These are phyloP conservation scores for Rhagium mordax DNA, from an alignment of 2,888 invertebrate species.

Conservation along the genomic window DNA sequence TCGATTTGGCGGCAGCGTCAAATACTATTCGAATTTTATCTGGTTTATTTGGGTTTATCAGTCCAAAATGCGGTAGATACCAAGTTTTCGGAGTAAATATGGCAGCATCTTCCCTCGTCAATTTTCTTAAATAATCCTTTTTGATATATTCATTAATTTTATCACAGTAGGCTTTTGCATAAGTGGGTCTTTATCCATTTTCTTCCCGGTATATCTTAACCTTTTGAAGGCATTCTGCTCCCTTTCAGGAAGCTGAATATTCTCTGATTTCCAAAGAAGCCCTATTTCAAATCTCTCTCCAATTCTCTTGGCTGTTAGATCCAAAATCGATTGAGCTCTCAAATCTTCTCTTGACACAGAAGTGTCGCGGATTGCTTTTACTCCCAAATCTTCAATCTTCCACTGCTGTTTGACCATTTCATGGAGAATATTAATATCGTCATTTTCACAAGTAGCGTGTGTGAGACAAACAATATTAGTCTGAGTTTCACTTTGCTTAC, in stretches of 20 bases:
- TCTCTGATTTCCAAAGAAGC: neutral
- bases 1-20: neutral
- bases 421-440: neutral
- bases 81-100: neutral
- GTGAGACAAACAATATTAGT: neutral
- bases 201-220: constrained; percentile 1
- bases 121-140: constrained; percentile 6
- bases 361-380: neutral
- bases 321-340: neutral
- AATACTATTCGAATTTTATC: neutral
- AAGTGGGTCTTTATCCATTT: neutral
- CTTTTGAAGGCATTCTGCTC: neutral
- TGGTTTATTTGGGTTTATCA: neutral
- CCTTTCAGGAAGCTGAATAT: constrained; percentile 4
- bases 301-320: neutral
- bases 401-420: neutral
- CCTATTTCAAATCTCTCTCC: constrained; percentile 5
- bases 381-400: neutral
- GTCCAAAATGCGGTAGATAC: neutral
- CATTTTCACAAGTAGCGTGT: constrained; percentile 9
- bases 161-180: constrained; percentile 11
- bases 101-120: neutral
- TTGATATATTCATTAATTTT: constrained; percentile 4
- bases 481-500: too few species aligned
- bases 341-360: neutral